A percentile compares a stretch with the other conserved stretches of the same genome.
Evolutionary conservation across 2,888 invertebrate species (phyloP).

Genomic region (Lycocerus yunnanus): DNA sequence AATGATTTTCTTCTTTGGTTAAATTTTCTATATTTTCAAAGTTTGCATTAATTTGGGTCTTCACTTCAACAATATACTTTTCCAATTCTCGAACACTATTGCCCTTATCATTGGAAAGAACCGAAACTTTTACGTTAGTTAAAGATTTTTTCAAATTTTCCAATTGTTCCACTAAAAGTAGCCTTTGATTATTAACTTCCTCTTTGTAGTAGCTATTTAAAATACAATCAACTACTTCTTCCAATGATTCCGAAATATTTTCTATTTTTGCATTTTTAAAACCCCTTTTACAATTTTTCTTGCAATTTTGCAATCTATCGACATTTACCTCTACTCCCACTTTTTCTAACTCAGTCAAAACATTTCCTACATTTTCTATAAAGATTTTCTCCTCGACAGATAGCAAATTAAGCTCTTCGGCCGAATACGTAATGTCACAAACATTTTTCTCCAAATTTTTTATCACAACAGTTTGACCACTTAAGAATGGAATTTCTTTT

Average conservation of each 20-base stretch:
- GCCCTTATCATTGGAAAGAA: conserved; percentile 43
- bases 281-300: conserved; percentile 15
- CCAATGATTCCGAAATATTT: not conserved
- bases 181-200: not conserved
- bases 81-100: conserved; percentile 37
- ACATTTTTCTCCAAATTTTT: not conserved
- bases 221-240: not conserved
- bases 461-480: not conserved
- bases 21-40: conserved; percentile 24
- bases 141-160: conserved; percentile 40
- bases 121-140: conserved; percentile 39
- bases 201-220: not conserved
- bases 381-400: not conserved
- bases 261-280: conserved; percentile 1
- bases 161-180: conserved; percentile 6
- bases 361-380: conserved; percentile 4
- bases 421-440: not conserved
- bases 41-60: not conserved
- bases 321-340: not conserved
- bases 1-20: conserved; percentile 44
- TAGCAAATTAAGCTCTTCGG: not conserved
- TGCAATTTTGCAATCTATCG: conserved; percentile 13
- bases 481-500: not conserved
- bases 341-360: conserved; percentile 2
- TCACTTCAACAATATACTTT: conserved; percentile 30